Percentiles rank a stretch among this genome's conserved stretches.
Evolutionary conservation across 2,797 vertebrate genomes (phyloP).

Genomic region (Dermochelys coriacea): DNA sequence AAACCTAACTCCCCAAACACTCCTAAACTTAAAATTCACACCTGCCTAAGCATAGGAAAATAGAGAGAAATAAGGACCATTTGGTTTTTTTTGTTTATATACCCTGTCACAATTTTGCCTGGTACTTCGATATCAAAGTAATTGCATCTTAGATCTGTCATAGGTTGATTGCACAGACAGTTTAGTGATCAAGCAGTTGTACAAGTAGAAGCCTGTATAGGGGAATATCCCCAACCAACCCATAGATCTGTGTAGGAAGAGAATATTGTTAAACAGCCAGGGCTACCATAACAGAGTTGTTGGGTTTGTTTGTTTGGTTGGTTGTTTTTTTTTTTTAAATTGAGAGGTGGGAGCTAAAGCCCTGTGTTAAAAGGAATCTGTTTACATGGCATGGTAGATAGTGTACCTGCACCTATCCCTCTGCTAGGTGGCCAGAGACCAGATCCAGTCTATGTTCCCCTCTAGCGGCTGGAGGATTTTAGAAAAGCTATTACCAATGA

Average conservation of each 20-base stretch:
- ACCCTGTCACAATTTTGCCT: not conserved
- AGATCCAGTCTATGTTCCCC: not conserved
- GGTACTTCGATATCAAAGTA: not conserved
- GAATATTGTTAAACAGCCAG: not conserved
- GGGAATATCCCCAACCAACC: not conserved
- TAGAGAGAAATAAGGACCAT: not conserved
- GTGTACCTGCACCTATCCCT: not conserved
- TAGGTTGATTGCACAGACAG: not conserved
- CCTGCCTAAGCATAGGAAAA: not conserved
- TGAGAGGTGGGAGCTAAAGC: not conserved
- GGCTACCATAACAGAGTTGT: accelerated
- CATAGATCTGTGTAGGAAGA: not conserved
- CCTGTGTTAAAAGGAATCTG: not conserved
- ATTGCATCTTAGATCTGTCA: not conserved
- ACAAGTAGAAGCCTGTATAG: not conserved
- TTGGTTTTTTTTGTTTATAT: not conserved
- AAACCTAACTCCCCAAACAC: not conserved
- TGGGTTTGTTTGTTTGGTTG: not conserved
- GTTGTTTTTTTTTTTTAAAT: not conserved
- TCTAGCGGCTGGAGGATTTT: not conserved
- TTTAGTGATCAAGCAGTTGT: not conserved
- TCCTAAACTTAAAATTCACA: not conserved
- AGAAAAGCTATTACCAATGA: not conserved
- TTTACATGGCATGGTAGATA: accelerated
- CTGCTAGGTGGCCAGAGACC: not conserved